Base-by-base conservation (phyloP, 2,113 vertebrate species). In the Nannospalax galili region DNA sequence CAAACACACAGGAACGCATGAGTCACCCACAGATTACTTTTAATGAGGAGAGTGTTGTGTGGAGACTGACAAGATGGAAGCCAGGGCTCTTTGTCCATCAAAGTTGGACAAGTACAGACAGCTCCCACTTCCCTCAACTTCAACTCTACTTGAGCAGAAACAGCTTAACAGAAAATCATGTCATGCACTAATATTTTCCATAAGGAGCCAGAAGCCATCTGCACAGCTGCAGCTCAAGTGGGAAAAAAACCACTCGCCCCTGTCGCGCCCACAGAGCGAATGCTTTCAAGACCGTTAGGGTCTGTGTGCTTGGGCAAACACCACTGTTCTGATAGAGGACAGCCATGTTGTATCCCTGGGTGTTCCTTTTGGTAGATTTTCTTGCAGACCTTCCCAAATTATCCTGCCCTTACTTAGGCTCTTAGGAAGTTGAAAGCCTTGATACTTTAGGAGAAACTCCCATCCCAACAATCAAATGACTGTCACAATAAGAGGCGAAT, bases 251-350 rank as follows among this genome's bases (percentile, higher is more conserved):
- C 30, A 0, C 19, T 12, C 0, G 20, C 56, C 32, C 58, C 65
- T 1, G 26, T 60, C 73, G 45, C 4, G 0, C n/a, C 74, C 37
- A 2, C 0, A 10, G 40, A 7, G 24, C 0, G 5, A 45, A n/a
- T 4, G 2, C 15, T 35, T 14, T 26, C 4, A 17, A 2, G 62
- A 14, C 11, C 1, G 1, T 0, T 1, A 1, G 0, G 6, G 65
- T 5, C 2, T 0, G 0, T 1, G 0, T 24, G 24, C 12, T 0
- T 17, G 0, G 65, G 52, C 0, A 0, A n/a, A 20, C 2, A 0
- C 58, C 20, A 5, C 45, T 8, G 32, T 4, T 4, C 32, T 3
- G 0, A 4, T 28, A 15, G 88, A 37, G 24, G 9, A 17, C 20
- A 24, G 16, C 40, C 37, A 0, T 67, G 48, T 4, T 15, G 7